Conservation (phyloP, 2,797 vertebrate genomes). For the Sebastolobus altivelis region DNA sequence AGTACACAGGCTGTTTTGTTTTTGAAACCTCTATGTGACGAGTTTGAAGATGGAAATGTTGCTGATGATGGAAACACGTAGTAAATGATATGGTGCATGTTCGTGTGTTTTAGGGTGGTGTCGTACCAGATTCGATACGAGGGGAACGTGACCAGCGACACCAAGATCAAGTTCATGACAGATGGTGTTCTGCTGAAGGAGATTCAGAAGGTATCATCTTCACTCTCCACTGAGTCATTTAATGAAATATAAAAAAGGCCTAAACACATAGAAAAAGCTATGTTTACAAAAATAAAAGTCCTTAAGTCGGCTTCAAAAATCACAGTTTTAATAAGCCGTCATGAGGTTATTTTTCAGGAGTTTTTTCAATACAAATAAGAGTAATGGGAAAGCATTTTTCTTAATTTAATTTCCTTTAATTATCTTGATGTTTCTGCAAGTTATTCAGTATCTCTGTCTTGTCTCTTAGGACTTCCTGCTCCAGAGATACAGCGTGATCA, state of each 20-base stretch:
- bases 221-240: too few relatives aligned
- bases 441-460: slow-evolving; percentile 19
- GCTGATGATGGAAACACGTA: not conserved
- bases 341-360: not conserved
- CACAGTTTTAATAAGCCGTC: not conserved
- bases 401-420: not conserved
- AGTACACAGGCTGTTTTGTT: not conserved
- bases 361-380: not conserved
- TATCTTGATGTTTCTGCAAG: not conserved
- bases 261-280: accelerated
- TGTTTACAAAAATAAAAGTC: too few relatives aligned
- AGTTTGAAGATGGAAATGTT: not conserved
- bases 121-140: slow-evolving; percentile 98
- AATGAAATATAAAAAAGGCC: accelerated
- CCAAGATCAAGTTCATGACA: slow-evolving; percentile 98
- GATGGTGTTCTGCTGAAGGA: slow-evolving; percentile 97
- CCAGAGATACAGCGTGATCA: slow-evolving; percentile 90
- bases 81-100: not conserved
- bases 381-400: not conserved
- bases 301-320: not conserved
- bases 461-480: slow-evolving; percentile 92
- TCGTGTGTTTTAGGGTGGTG: slow-evolving; percentile 86
- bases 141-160: slow-evolving; percentile 92
- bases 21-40: not conserved
- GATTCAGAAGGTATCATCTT: slow-evolving; percentile 90